Base-by-base conservation (phyloP, 2,888 invertebrate genomes). In the Hipparchia semele region DNA sequence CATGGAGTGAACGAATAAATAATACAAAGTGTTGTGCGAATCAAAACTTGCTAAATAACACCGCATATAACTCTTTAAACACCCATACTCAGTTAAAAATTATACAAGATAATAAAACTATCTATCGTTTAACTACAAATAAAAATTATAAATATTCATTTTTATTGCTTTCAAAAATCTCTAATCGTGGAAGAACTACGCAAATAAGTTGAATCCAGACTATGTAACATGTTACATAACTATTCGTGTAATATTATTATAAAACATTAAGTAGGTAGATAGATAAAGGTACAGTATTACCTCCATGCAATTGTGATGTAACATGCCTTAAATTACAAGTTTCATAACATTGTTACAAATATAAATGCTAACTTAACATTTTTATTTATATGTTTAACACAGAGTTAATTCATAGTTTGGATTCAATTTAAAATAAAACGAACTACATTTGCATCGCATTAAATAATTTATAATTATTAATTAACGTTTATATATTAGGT, bases 161-260 rank as follows among this genome's bases (percentile, higher is more conserved):
- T 85, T 90, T 91, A 91, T 92, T 91, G 91, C 91, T 91, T 86
- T 64, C 83, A 76, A 82, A 59, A 84, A 88, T 86, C 86, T 86
- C 86, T 67, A 39, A 83, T 81, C 86, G 51, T 64, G 90, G 90
- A 90, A 90, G 87, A 90, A 83, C 88, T 78, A 79, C 75, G 65
- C 71, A 70, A 71, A 75, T 71, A 71, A 75, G 70, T 70, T 69
- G 71, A 68, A 70, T 75, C 53, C 58, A 71, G 49, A 56, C 66
- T 56, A 51, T 33, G 13, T 23, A 12, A 49, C n/a, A 51, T 45
- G n/a, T 49, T 64, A 64, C 62, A 56, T 59, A 59, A 59, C 10
- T 9, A 23, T 33, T 59, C 3, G 23, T 13, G 8, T 59, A 59
- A 39, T 39, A 39, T 39, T 39, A 1, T 39, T 39, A 39, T 39